A percentile compares a stretch with the other conserved stretches of the same genome.
Evolutionary conservation across 2,888 invertebrate species (phyloP).

Genomic region (Apotomis betuletana): DNA sequence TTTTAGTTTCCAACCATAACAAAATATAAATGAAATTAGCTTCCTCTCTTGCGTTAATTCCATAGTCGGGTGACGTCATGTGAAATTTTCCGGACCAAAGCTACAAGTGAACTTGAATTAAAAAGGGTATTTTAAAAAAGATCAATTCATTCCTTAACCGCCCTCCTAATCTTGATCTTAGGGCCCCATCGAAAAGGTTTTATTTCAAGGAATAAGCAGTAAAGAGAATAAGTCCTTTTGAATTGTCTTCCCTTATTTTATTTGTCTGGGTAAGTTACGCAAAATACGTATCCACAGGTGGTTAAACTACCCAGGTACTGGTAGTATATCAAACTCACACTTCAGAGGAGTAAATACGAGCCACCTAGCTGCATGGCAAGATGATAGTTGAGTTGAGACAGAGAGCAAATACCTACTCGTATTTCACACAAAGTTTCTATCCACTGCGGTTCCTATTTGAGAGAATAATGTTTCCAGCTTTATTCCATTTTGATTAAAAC

Average conservation of each 20-base stretch:
- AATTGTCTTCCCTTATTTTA: neutral
- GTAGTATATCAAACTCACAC: no score
- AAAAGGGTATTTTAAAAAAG: neutral
- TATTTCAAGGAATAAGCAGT: neutral
- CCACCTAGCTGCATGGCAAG: no score
- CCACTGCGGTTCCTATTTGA: no score
- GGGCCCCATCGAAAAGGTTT: neutral
- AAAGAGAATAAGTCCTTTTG: neutral
- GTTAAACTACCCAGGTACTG: no score
- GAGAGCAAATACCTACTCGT: no score
- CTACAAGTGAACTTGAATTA: neutral
- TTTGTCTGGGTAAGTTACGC: conserved; percentile 10
- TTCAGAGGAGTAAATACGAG: no score
- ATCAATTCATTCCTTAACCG: neutral
- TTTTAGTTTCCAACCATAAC: neutral
- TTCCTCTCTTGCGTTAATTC: neutral
- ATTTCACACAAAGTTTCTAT: no score
- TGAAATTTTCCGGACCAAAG: conserved; percentile 28
- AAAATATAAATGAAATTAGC: neutral
- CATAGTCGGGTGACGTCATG: neutral
- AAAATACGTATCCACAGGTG: no score
- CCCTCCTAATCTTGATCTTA: neutral
- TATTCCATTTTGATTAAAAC: no score
- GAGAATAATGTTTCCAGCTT: no score
- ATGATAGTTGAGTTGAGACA: no score